Conservation (phyloP, 2,113 vertebrate species). For the Galemys pyrenaicus region DNA sequence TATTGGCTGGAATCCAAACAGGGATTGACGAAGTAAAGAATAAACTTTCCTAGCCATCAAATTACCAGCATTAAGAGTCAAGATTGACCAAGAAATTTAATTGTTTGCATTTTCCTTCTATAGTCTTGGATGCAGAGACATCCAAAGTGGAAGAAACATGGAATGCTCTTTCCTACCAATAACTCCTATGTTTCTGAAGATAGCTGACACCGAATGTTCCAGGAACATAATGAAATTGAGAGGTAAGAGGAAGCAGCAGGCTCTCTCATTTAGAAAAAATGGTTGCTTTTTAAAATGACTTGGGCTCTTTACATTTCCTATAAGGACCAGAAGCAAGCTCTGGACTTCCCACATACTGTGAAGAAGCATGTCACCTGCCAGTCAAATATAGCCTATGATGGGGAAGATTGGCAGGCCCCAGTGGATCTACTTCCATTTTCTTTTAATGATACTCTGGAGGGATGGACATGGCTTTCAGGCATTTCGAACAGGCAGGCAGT, state of each 20-base stretch:
- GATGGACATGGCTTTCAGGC: neutral
- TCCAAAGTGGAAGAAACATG: neutral
- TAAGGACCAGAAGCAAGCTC: neutral
- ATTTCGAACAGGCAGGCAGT: constrained; percentile 55
- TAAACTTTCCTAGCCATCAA: neutral
- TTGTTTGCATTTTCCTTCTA: neutral
- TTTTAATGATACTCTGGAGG: constrained; percentile 60
- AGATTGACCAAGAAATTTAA: neutral
- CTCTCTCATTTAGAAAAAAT: constrained; percentile 14
- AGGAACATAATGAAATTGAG: neutral
- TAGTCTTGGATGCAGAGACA: neutral
- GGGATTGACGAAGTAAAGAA: neutral
- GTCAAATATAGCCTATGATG: neutral
- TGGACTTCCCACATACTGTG: constrained; percentile 28
- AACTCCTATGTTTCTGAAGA: neutral
- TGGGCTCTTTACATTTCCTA: neutral
- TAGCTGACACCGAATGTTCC: neutral
- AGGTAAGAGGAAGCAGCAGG: neutral
- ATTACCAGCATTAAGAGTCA: neutral
- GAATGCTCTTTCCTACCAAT: neutral
- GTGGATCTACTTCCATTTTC: constrained; percentile 24
- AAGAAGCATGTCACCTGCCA: constrained; percentile 63
- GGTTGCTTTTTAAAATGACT: neutral
- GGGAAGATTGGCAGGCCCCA: constrained; percentile 56
- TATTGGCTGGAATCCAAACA: neutral